These are phyloP conservation scores for Leucosticte australis DNA, from an alignment of 2,113 vertebrate species.

Conservation along the genomic window DNA sequence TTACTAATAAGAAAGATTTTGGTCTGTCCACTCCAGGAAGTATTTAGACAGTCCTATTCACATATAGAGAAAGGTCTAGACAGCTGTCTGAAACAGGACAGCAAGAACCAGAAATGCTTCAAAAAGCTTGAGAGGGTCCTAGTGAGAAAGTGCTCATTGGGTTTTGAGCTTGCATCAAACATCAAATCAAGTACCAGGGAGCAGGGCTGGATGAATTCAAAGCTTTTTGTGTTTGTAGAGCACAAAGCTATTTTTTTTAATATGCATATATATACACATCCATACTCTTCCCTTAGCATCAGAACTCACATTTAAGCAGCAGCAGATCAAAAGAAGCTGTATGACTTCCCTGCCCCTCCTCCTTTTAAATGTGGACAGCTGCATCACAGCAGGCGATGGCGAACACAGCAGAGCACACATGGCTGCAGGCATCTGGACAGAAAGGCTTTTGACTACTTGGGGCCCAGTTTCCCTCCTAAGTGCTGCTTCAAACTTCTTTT, in stretches of 20 bases:
- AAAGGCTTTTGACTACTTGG: neutral
- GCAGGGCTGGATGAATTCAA: neutral
- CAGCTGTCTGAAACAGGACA: neutral
- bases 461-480: neutral
- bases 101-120: neutral
- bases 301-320: neutral
- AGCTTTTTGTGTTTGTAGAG: neutral
- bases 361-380: neutral
- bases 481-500: neutral
- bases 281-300: neutral
- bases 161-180: neutral
- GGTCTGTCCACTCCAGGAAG: neutral
- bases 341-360: neutral
- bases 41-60: neutral
- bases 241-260: neutral
- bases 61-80: neutral
- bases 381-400: neutral
- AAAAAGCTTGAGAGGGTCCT: neutral
- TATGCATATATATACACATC: neutral
- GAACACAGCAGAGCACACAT: neutral
- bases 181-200: neutral
- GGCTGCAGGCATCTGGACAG: fast-evolving
- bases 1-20: neutral
- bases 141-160: neutral
- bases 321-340: neutral